Conservation (phyloP, 1,140 invertebrate genomes). For the Drosophila tsacasi region DNA sequence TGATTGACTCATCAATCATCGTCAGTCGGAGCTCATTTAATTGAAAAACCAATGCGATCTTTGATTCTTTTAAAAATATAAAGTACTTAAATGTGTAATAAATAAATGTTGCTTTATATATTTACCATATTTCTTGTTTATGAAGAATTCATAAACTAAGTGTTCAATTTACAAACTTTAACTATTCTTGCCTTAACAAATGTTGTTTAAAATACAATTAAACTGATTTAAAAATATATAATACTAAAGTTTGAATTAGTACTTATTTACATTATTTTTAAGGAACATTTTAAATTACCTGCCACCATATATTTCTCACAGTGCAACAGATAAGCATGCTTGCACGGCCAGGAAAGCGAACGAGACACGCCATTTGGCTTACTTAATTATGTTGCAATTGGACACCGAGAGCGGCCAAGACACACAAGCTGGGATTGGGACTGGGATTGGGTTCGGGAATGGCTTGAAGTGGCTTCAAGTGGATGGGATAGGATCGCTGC, state of each 20-base stretch:
- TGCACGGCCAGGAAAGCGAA: conserved; percentile 19
- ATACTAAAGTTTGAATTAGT: too few species aligned
- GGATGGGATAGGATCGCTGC: conserved; percentile 33
- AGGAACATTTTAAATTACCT: not conserved
- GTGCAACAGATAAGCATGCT: conserved; percentile 36
- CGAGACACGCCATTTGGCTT: conserved; percentile 69
- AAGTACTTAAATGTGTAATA: too few species aligned
- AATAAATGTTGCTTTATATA: not conserved
- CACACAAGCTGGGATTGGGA: conserved; percentile 29
- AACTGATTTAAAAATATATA: too few species aligned
- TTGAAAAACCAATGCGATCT: conserved; percentile 19
- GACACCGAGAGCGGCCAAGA: conserved; percentile 52
- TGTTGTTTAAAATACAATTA: too few species aligned
- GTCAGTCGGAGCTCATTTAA: conserved; percentile 11
- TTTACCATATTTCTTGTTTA: too few species aligned
- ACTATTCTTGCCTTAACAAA: too few species aligned
- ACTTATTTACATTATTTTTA: too few species aligned
- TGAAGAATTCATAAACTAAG: too few species aligned
- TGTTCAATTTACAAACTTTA: too few species aligned
- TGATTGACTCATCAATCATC: conserved; percentile 40
- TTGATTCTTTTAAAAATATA: too few species aligned
- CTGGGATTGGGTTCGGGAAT: conserved; percentile 31
- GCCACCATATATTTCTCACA: not conserved
- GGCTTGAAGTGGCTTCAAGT: conserved; percentile 14
- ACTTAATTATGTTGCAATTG: conserved; percentile 82